phyloP scores from a whole-genome alignment of 2,113 vertebrate genomes.

The Myrmecophaga tridactyla region DNA sequence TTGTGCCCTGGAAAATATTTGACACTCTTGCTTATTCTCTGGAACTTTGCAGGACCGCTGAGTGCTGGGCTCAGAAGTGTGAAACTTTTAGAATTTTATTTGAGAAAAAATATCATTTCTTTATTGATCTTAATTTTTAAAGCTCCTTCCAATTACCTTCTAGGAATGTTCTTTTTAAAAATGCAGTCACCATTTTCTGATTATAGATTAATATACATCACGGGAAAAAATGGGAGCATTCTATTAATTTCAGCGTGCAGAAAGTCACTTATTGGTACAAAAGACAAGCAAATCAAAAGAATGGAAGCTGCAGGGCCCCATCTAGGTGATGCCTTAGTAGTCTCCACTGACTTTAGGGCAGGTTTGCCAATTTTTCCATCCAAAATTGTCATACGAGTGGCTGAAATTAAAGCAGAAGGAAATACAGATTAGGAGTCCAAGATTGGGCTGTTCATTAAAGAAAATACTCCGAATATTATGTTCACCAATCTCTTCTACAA shows the following conservation, averaged over 20 bases:
- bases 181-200: too few relatives aligned
- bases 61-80: too few relatives aligned
- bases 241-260: neutral
- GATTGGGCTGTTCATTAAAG: neutral
- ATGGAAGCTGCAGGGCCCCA: too few relatives aligned
- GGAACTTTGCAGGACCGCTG: too few relatives aligned
- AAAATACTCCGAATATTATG: neutral
- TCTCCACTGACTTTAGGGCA: neutral
- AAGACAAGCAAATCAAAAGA: neutral
- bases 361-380: neutral
- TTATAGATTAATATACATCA: neutral
- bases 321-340: neutral
- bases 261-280: neutral
- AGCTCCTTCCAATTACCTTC: neutral
- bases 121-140: neutral
- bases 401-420: neutral
- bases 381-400: too few relatives aligned
- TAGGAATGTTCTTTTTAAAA: neutral
- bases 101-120: neutral
- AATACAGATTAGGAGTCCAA: neutral
- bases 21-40: neutral
- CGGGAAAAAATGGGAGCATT: neutral
- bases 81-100: too few relatives aligned
- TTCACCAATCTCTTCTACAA: too few relatives aligned
- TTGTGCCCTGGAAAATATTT: neutral